A percentile compares a stretch with the other conserved stretches of the same genome.
phyloP scores from a whole-genome alignment of 2,797 vertebrate species.

The Pangasius djambal region DNA sequence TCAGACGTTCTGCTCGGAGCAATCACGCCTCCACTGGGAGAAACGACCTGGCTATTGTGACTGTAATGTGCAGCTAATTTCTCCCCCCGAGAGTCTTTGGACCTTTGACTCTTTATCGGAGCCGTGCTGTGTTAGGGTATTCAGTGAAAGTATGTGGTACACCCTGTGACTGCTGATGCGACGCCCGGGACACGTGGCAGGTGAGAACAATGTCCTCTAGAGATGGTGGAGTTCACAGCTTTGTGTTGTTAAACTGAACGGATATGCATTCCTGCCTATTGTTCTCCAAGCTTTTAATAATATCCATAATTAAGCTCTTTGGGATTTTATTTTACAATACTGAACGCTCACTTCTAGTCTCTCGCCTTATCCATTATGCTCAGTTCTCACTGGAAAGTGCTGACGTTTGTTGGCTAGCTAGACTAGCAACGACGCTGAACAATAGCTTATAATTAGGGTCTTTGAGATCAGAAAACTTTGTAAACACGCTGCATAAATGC shows the following conservation, averaged over 20 bases:
- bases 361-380: not conserved
- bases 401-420: conserved; percentile 6
- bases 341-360: not conserved
- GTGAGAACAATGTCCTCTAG: not conserved
- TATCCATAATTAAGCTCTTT: not conserved
- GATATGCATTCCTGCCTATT: not conserved
- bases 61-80: conserved; percentile 15
- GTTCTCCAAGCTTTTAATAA: conserved; percentile 5
- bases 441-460: not conserved
- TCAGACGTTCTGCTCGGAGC: conserved; percentile 28
- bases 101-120: conserved; percentile 22
- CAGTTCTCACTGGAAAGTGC: not conserved
- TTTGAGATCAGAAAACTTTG: conserved; percentile 6
- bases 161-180: not conserved
- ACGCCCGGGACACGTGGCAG: not conserved
- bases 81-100: not conserved
- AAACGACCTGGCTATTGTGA: conserved; percentile 18
- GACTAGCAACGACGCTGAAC: not conserved
- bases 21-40: conserved; percentile 8
- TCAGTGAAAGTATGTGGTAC: not conserved
- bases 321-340: conserved; percentile 8
- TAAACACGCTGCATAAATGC: not conserved
- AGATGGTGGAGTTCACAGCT: not conserved
- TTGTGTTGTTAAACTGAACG: not conserved
- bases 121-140: not conserved